Evolutionary conservation across 2,888 invertebrate genomes (phyloP).

Genomic region (Andrena marginata): DNA sequence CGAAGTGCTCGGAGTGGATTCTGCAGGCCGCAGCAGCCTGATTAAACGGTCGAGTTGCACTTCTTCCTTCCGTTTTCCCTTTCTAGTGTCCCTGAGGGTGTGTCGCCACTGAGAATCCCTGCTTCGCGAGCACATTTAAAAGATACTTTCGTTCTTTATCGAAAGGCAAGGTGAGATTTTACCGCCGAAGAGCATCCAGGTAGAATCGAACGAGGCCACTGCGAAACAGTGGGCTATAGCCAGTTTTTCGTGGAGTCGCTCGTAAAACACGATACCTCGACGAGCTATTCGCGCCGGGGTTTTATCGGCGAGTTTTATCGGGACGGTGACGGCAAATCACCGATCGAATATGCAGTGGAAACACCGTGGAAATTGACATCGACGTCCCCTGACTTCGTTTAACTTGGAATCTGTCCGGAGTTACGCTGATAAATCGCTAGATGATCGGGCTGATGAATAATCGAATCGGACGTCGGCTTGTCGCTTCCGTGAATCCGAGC

Average conservation of each 20-base stretch:
- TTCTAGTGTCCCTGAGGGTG: not conserved
- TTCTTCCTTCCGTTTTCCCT: not conserved
- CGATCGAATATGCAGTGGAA: constrained; percentile 57
- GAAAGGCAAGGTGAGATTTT: no score
- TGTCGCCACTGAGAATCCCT: not conserved
- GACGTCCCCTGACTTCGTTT: constrained; percentile 54
- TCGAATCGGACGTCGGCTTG: constrained; percentile 34
- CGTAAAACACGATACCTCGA: constrained; percentile 15
- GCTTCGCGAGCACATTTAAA: not conserved
- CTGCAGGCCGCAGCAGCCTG: not conserved
- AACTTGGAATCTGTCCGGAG: constrained; percentile 40
- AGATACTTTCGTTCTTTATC: no score
- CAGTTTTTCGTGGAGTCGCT: constrained; percentile 10
- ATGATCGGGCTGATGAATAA: constrained; percentile 57
- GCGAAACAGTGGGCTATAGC: not conserved
- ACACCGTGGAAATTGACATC: constrained; percentile 63
- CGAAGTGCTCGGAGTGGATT: not conserved
- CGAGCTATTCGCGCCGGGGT: constrained; percentile 21
- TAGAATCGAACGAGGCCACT: no score
- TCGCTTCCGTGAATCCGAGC: constrained; percentile 12
- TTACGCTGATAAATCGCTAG: constrained; percentile 52
- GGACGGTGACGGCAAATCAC: constrained; percentile 52
- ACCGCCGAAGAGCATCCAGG: no score
- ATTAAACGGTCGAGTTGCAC: not conserved
- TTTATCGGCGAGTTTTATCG: constrained; percentile 43